Evolutionary conservation across 2,888 invertebrate species (phyloP), one percentile per base, ranked within the genome.

Genomic region (Chaitophorus viminalis): DNA sequence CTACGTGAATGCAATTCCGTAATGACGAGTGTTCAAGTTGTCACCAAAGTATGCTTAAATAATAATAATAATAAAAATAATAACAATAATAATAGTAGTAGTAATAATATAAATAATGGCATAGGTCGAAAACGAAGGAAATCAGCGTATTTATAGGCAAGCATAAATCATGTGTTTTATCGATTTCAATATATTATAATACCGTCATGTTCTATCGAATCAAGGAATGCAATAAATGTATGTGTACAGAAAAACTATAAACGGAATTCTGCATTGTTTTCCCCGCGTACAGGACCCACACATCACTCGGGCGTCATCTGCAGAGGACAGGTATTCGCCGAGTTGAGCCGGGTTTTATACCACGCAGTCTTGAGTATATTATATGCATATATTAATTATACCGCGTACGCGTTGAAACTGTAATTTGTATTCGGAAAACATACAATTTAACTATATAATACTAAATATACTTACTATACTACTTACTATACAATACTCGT

Each of bases 111-210:
- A n/a, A n/a, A 5, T 39, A 70, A 85, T 77, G 84, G 31, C 84
- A 68, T 85, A 52, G 84, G 77, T 85, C 70, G 25, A 18, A 76
- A 85, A 85, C 52, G 85, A 85, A 78, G 14, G 18, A 68, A 68
- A 46, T n/a, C 17, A n/a, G 68, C 77, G 77, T 21, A 31, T 85
- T 68, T 77, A 77, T 77, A 52, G 85, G n/a, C 68, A 46, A 46
- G 52, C 85, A 77, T 85, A 85, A 85, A 85, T 85, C 77, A 77
- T 25, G 29, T 46, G 9, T 77, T 85, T 77, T 85, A 77, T 85
- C 68, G 85, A 77, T 77, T 85, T 31, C 17, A 65, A 76, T 83
- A 54, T 25, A 36, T 33, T 18, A 18, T 29, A 21, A 60, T 60
- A 60, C 25, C 60, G 60, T 0, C 68, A 29, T 29, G 68, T 25